These are phyloP conservation scores for Bombus haemorrhoidalis DNA, from an alignment of 1,140 invertebrate genomes.

Conservation along the genomic window DNA sequence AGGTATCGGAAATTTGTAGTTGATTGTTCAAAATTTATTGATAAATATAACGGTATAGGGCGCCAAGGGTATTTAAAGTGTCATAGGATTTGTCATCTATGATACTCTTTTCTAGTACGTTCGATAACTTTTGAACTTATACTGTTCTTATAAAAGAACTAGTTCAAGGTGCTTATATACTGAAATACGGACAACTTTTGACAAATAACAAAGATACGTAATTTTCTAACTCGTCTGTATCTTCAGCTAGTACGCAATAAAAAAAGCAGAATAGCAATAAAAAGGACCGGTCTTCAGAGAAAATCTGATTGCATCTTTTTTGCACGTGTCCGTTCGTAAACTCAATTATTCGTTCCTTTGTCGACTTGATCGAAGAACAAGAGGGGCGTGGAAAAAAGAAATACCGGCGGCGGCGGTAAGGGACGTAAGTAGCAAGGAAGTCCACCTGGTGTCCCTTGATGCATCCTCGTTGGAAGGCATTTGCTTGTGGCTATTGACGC, in stretches of 20 bases:
- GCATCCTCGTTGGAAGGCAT: conserved; percentile 33
- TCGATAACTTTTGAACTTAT: background rate
- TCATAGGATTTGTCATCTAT: background rate
- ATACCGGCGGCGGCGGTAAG: background rate
- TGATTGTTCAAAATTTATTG: background rate
- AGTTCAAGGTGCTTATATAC: too few relatives aligned
- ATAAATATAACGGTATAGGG: too few relatives aligned
- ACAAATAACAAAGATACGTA: background rate
- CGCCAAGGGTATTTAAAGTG: background rate
- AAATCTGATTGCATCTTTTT: conserved; percentile 24
- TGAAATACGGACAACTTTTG: background rate
- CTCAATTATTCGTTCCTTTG: conserved; percentile 27
- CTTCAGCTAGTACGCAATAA: too few relatives aligned
- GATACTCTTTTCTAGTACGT: background rate
- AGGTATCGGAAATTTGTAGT: background rate
- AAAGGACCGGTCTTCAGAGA: background rate
- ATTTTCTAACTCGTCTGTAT: background rate
- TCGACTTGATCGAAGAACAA: conserved; percentile 12
- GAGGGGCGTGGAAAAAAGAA: too few relatives aligned
- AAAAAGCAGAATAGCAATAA: background rate
- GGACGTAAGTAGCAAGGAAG: conserved; percentile 33
- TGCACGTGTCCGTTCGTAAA: background rate
- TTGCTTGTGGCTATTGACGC: conserved; percentile 41
- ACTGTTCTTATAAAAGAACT: too few relatives aligned
- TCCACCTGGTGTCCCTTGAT: conserved; percentile 42